Percentiles rank a stretch among this genome's conserved stretches.
Evolutionary conservation across 2,888 invertebrate species (phyloP).

Genomic region (Phanerotoma sp.): DNA sequence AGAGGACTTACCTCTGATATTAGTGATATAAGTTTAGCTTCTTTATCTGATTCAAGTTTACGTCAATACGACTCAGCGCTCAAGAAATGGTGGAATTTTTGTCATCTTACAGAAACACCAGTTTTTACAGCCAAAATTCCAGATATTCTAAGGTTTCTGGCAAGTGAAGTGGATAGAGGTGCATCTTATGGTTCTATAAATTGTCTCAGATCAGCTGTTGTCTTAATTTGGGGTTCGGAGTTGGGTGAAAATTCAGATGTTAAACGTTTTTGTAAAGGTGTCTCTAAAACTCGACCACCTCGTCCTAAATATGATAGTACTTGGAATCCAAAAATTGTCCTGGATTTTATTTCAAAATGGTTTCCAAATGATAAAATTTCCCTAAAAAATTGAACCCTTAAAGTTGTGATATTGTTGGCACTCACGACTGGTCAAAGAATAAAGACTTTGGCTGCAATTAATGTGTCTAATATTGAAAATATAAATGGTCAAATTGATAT

Average conservation of each 20-base stretch:
- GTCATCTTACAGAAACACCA: background rate
- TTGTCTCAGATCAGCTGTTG: constrained; percentile 5
- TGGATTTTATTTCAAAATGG: constrained; percentile 28
- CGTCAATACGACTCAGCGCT: background rate
- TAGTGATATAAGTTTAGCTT: background rate
- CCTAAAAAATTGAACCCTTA: constrained; percentile 20
- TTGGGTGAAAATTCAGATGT: constrained; percentile 14
- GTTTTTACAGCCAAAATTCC: background rate
- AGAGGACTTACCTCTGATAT: background rate
- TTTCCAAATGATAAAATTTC: constrained; percentile 19
- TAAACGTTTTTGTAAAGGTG: constrained; percentile 34
- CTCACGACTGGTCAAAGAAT: constrained; percentile 32
- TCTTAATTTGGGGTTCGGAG: background rate
- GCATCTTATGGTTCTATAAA: constrained; percentile 5
- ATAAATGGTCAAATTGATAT: constrained; percentile 20
- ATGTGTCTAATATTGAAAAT: constrained; percentile 26
- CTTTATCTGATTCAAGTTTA: constrained; percentile 3
- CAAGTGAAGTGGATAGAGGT: background rate
- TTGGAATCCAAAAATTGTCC: constrained; percentile 37
- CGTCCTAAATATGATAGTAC: constrained; percentile 35
- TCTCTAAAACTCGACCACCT: constrained; percentile 32
- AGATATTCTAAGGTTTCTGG: background rate
- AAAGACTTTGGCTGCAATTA: constrained; percentile 29
- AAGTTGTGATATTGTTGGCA: constrained; percentile 28
- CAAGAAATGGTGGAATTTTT: constrained; percentile 8